A percentile compares a stretch with the other conserved stretches of the same genome.
Evolutionary conservation across 2,797 vertebrate genomes (phyloP).

Genomic region (Alfaro cultratus): DNA sequence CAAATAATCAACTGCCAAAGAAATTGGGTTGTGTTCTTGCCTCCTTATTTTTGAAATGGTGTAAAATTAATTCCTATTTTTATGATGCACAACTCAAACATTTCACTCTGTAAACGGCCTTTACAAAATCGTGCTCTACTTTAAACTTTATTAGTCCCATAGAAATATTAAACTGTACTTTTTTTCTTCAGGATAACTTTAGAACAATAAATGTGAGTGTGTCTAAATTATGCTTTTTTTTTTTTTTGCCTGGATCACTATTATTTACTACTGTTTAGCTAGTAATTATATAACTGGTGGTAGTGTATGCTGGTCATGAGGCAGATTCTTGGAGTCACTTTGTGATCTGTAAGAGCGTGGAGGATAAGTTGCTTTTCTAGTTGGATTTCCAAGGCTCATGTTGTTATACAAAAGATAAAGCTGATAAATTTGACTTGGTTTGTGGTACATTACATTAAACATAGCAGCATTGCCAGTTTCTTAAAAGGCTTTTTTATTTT

Average conservation of each 20-base stretch:
- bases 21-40: not conserved
- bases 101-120: not conserved
- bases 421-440: too few relatives aligned
- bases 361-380: not conserved
- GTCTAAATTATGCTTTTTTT: not conserved
- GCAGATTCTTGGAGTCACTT: not conserved
- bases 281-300: not conserved
- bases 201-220: not conserved
- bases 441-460: too few relatives aligned
- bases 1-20: not conserved
- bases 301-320: not conserved
- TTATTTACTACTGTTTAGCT: not conserved
- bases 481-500: not conserved
- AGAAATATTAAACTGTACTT: not conserved
- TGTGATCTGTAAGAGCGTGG: not conserved
- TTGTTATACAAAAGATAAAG: too few relatives aligned
- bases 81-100: not conserved
- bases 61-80: not conserved
- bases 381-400: too few relatives aligned
- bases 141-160: not conserved
- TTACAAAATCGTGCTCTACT: not conserved
- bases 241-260: not conserved
- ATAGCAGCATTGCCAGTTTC: not conserved
- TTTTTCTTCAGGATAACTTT: not conserved
- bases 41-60: not conserved